Conservation (phyloP, 1,140 invertebrate genomes). For the Drosophila mayri region DNA sequence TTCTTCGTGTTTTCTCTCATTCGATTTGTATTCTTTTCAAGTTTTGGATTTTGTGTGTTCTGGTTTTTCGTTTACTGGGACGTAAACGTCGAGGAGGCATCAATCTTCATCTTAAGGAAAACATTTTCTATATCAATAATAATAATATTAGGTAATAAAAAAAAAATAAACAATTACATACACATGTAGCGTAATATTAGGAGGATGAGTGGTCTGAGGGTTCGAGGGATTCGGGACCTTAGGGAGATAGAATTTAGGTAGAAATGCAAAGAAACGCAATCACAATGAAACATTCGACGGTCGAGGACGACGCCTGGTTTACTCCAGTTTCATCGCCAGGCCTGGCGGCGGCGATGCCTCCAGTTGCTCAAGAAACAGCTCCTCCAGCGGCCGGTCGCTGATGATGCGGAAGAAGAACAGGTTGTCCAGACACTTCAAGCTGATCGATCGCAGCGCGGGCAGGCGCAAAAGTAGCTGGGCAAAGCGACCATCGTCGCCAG, state of each 20-base stretch:
- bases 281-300: slow-evolving; percentile 71
- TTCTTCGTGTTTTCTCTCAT: slow-evolving; percentile 2
- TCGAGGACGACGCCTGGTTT: neutral
- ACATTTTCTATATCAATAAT: slow-evolving; percentile 74
- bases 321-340: slow-evolving; percentile 53
- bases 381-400: slow-evolving; percentile 88
- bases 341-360: slow-evolving; percentile 66
- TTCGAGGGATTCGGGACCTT: slow-evolving; percentile 1
- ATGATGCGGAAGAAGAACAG: slow-evolving; percentile 97
- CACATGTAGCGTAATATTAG: slow-evolving; percentile 55
- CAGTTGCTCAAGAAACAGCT: slow-evolving; percentile 76
- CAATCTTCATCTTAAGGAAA: slow-evolving; percentile 63
- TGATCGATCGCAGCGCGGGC: slow-evolving; percentile 97
- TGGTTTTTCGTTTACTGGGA: slow-evolving; percentile 60
- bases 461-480: slow-evolving; percentile 96
- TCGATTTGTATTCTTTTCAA: slow-evolving; percentile 29
- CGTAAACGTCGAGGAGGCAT: slow-evolving; percentile 58
- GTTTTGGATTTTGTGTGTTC: slow-evolving; percentile 29
- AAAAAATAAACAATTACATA: slow-evolving; percentile 67
- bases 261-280: slow-evolving; percentile 82
- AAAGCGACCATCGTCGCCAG: slow-evolving; percentile 96
- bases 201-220: slow-evolving; percentile 1
- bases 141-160: slow-evolving; percentile 66
- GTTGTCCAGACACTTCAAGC: slow-evolving; percentile 97
- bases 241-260: slow-evolving; percentile 17